These are phyloP conservation scores for Dioctria rufipes DNA, from an alignment of 2,888 invertebrate genomes.

Conservation along the genomic window DNA sequence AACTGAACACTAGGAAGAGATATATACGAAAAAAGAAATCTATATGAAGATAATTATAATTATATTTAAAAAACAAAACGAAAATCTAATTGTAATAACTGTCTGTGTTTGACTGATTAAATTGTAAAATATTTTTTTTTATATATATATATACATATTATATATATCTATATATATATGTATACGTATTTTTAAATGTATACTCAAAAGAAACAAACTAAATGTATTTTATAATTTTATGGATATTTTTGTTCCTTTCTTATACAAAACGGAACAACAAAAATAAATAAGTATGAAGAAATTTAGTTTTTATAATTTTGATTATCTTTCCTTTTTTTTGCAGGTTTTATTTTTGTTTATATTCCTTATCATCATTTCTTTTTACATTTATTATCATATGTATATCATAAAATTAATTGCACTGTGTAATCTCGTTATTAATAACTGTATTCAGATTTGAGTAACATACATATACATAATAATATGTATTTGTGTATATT, in stretches of 20 bases:
- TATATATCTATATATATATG: slow-evolving; percentile 20
- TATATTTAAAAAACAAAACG: background rate
- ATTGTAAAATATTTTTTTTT: slow-evolving; percentile 47
- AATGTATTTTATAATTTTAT: slow-evolving; percentile 41
- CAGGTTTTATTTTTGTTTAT: background rate
- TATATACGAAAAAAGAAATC: too few species aligned
- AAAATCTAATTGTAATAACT: slow-evolving; percentile 17
- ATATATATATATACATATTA: background rate
- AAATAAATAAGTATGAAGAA: slow-evolving; percentile 3
- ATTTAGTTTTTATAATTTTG: background rate
- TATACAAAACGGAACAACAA: slow-evolving; percentile 11
- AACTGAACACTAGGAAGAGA: too few species aligned
- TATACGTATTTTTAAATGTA: background rate
- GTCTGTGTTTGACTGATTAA: slow-evolving; percentile 51
- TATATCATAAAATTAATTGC: too few species aligned
- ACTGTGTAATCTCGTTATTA: too few species aligned
- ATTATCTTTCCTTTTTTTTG: background rate
- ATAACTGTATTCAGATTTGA: too few species aligned
- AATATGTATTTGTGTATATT: too few species aligned
- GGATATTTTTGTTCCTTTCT: slow-evolving; percentile 2
- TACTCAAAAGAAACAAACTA: slow-evolving; percentile 6
- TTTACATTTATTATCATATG: too few species aligned
- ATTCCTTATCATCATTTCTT: background rate
- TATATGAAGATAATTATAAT: too few species aligned
- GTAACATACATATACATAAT: too few species aligned